Conservation (phyloP, 2,888 invertebrate species). For the Himalopsyche tibetana region DNA sequence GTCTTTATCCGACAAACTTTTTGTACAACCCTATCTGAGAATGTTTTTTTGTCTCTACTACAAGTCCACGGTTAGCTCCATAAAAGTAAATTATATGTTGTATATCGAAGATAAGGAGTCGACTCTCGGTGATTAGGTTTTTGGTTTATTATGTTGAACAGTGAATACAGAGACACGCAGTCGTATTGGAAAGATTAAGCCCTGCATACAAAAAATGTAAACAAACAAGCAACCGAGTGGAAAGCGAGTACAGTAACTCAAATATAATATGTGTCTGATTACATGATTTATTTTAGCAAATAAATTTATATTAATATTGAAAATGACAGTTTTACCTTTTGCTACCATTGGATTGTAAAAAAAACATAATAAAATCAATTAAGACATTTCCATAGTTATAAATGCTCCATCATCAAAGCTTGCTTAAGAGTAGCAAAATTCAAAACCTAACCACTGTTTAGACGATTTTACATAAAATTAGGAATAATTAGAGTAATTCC, state of each 20-base stretch:
- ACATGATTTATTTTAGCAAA: too few relatives aligned
- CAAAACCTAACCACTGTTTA: too few relatives aligned
- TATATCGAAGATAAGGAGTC: conserved; percentile 62
- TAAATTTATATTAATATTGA: too few relatives aligned
- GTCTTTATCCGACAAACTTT: neutral
- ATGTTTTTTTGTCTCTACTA: conserved; percentile 49
- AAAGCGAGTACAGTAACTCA: neutral
- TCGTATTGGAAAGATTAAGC: conserved; percentile 52
- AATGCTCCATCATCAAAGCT: too few relatives aligned
- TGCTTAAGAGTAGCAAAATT: too few relatives aligned
- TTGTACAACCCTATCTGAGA: conserved; percentile 52
- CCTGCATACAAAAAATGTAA: conserved; percentile 57
- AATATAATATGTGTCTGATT: neutral
- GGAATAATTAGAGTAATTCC: too few relatives aligned
- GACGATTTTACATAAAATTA: too few relatives aligned
- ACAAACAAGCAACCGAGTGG: conserved; percentile 50
- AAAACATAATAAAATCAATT: too few relatives aligned
- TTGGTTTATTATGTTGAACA: conserved; percentile 59
- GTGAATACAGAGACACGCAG: conserved; percentile 56
- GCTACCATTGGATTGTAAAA: too few relatives aligned
- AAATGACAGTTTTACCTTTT: too few relatives aligned
- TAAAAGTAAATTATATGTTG: conserved; percentile 65
- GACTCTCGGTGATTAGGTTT: conserved; percentile 63
- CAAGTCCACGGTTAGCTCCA: conserved; percentile 60
- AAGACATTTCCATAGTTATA: too few relatives aligned